phyloP scores from a whole-genome alignment of 92 coral and sea anemone species.

The Heliopora coerulea region DNA sequence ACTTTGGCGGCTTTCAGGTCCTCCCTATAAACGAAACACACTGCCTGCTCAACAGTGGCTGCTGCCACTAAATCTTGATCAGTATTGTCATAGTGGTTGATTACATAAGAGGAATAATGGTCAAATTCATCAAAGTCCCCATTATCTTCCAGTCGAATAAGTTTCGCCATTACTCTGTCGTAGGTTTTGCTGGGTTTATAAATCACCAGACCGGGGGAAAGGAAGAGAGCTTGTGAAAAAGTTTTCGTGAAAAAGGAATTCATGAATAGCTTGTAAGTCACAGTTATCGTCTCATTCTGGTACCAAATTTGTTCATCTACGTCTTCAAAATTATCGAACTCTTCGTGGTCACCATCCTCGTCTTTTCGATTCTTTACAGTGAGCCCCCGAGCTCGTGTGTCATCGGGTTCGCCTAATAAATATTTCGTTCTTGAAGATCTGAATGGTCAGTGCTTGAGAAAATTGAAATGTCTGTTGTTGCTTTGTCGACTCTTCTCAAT shows the following conservation, averaged over 20 bases:
- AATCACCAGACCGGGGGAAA: background rate
- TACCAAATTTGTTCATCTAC: too few relatives aligned
- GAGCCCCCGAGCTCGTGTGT: background rate
- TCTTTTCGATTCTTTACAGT: background rate
- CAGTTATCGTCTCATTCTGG: too few relatives aligned
- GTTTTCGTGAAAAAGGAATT: too few relatives aligned
- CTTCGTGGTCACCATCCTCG: background rate
- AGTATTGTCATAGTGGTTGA: background rate
- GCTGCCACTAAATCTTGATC: conserved; percentile 17
- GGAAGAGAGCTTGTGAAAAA: background rate
- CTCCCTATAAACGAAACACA: conserved; percentile 10
- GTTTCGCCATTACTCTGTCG: background rate
- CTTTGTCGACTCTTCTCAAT: too few relatives aligned
- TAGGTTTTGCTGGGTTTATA: conserved; percentile 10
- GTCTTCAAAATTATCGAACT: background rate
- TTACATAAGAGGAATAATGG: background rate
- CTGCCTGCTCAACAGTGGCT: conserved; percentile 13
- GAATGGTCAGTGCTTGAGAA: too few relatives aligned
- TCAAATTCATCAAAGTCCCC: conserved; percentile 2
- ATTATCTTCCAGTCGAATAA: conserved; percentile 3
- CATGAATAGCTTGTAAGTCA: too few relatives aligned
- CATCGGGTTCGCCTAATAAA: background rate
- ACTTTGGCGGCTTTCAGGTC: background rate
- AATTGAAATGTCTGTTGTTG: too few relatives aligned
- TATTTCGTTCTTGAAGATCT: too few relatives aligned